Evolutionary conservation across 2,797 vertebrate species (phyloP).

Genomic region (Silurus aristotelis): DNA sequence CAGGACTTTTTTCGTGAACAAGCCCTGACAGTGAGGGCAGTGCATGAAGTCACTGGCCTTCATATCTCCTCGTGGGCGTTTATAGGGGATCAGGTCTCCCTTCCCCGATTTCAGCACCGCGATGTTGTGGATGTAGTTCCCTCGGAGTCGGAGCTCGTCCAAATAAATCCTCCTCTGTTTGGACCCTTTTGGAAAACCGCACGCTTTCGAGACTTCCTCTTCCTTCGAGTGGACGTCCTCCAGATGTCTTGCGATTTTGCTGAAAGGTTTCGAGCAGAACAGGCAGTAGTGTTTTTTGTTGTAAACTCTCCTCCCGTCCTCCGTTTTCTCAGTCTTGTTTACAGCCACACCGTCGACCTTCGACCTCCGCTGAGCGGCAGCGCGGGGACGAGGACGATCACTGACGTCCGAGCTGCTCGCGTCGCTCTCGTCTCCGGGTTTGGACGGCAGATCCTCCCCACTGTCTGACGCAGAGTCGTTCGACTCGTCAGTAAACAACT

Average conservation of each 20-base stretch:
- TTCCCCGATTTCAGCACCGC: constrained; percentile 42
- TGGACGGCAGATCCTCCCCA: constrained; percentile 35
- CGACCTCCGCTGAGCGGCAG: neutral
- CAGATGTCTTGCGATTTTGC: constrained; percentile 59
- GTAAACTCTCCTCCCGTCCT: constrained; percentile 51
- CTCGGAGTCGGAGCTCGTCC: constrained; percentile 50
- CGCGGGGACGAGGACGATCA: constrained; percentile 15
- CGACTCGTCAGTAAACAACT: constrained; percentile 41
- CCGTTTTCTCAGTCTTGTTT: constrained; percentile 32
- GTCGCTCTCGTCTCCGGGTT: constrained; percentile 20
- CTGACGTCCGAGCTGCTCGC: constrained; percentile 4
- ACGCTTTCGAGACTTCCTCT: constrained; percentile 49
- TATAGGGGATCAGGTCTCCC: constrained; percentile 54
- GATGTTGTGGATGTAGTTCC: constrained; percentile 55
- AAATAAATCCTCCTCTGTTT: constrained; percentile 50
- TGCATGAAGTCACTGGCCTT: constrained; percentile 43
- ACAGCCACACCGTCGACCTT: constrained; percentile 23
- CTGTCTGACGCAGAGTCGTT: constrained; percentile 42
- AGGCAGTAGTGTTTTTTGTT: constrained; percentile 59
- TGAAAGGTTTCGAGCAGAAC: constrained; percentile 50
- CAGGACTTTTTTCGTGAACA: constrained; percentile 49
- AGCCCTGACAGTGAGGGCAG: constrained; percentile 55
- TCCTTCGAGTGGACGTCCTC: constrained; percentile 42
- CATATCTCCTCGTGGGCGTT: constrained; percentile 40
- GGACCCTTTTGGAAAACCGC: constrained; percentile 50